Percentiles rank a stretch among this genome's conserved stretches.
Conservation (phyloP, 2,888 invertebrate genomes). For the Drosophila formosana region DNA sequence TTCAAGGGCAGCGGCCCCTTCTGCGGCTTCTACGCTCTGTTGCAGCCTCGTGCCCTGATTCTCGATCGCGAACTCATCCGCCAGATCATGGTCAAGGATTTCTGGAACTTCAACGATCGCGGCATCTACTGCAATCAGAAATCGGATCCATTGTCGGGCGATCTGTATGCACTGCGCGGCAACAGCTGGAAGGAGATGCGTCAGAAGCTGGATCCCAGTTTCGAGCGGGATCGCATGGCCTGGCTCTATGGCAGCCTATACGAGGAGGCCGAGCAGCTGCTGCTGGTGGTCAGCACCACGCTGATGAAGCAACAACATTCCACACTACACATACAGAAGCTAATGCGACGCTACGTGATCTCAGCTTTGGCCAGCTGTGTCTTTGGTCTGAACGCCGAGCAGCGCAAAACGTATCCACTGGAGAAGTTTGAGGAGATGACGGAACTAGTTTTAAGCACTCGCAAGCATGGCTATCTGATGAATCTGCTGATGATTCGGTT, state of each 20-base stretch:
- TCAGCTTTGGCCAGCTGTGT: conserved; percentile 75
- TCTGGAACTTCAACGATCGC: conserved; percentile 83
- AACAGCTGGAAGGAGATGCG: conserved; percentile 84
- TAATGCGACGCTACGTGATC: conserved; percentile 77
- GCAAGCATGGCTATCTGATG: conserved; percentile 67
- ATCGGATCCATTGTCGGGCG: conserved; percentile 84
- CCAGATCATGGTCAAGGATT: conserved; percentile 83
- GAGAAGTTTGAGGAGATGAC: conserved; percentile 80
- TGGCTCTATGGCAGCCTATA: conserved; percentile 72
- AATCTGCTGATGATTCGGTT: conserved; percentile 74
- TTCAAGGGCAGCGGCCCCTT: conserved; percentile 81
- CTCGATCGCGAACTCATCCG: conserved; percentile 82
- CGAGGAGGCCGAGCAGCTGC: conserved; percentile 63
- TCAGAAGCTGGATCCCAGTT: conserved; percentile 83
- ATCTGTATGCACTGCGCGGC: conserved; percentile 84
- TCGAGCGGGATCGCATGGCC: conserved; percentile 82
- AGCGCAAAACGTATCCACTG: conserved; percentile 66
- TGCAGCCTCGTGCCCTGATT: conserved; percentile 77
- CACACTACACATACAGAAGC: conserved; percentile 70
- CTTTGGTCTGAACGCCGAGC: conserved; percentile 69
- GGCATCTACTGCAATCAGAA: conserved; percentile 82
- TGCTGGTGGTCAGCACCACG: conserved; percentile 59
- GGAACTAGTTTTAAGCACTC: conserved; percentile 70
- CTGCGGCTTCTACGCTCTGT: conserved; percentile 81
- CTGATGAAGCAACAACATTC: conserved; percentile 71